Percentiles rank a stretch among this genome's conserved stretches.
These are phyloP conservation scores for Tenthredo livida DNA, from an alignment of 2,888 invertebrate species.

Conservation along the genomic window DNA sequence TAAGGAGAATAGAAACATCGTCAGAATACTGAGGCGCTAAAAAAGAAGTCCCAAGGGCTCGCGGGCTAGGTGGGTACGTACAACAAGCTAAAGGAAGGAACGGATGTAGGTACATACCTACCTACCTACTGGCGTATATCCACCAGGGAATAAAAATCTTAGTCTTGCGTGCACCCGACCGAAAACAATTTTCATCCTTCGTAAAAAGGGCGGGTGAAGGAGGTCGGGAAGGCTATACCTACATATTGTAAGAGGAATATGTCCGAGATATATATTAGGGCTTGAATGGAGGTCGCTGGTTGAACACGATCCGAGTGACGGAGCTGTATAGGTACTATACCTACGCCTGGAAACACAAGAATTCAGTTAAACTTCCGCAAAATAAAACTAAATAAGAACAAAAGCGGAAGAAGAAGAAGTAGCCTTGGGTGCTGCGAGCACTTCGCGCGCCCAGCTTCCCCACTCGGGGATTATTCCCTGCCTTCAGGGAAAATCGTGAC, in stretches of 20 bases:
- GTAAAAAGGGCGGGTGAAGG: neutral
- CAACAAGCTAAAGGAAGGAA: neutral
- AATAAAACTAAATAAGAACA: slow-evolving; percentile 42
- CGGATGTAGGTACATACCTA: no score
- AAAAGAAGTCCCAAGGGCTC: slow-evolving; percentile 12
- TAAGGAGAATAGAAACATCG: slow-evolving; percentile 6
- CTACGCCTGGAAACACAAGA: slow-evolving; percentile 31
- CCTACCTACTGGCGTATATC: neutral
- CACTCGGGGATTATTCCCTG: slow-evolving; percentile 5
- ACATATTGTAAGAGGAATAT: slow-evolving; percentile 7
- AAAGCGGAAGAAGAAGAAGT: slow-evolving; percentile 29
- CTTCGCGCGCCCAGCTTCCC: slow-evolving; percentile 13
- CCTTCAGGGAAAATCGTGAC: slow-evolving; percentile 52
- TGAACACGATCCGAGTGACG: neutral
- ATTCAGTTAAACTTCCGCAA: slow-evolving; percentile 45
- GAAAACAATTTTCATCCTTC: slow-evolving; percentile 43
- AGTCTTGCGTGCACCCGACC: neutral
- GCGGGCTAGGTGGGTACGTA: neutral
- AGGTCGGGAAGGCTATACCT: slow-evolving; percentile 21
- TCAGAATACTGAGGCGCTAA: slow-evolving; percentile 42
- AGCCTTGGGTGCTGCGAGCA: slow-evolving; percentile 42
- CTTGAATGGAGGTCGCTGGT: neutral
- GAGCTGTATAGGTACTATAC: neutral
- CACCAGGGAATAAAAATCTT: slow-evolving; percentile 46
- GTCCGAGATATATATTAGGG: neutral